Evolutionary conservation across 2,113 vertebrate genomes (phyloP), one percentile per base, ranked within the genome.

Genomic region (Oncorhynchus kisutch): DNA sequence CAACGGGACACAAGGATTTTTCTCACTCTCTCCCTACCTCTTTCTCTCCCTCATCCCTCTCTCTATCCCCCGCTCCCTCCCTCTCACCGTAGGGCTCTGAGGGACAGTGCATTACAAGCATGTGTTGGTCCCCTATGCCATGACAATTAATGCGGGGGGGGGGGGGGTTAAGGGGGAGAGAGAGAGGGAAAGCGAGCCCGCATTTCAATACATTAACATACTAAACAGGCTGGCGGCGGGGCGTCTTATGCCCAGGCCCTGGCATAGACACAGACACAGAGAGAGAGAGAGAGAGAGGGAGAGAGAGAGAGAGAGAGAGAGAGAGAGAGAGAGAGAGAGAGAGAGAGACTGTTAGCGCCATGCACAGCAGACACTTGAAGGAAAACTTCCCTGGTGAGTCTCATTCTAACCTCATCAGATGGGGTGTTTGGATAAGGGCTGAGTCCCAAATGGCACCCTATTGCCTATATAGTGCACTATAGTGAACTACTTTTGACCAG

Each of bases 191-290:
- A 67, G 75, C 22, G 76, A 51, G 78, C 67, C 77, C 71, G 8
- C 78, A 87, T 91, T 87, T 86, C 86, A 87, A 92, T 90, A 82
- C 87, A 92, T 92, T 91, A 91, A 73, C 91, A 92, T 91, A 86
- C 70, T 90, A 88, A 90, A 87, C 80, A 90, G 88, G 77, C 18
- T 84, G 78, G 72, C 13, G 27, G 27, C 16, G 14, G 59, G n/a
- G 8, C 14, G 12, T 11, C 18, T 62, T 6, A 8, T 29, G 16
- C 64, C 64, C 24, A 29, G 64, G 64, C 64, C 64, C 22, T 5
- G 64, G 64, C 25, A 66, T 3, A 11, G 12, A 88, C 76, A 82
- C 14, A 54, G 14, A 54, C 49, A 54, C 49, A 18, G 14, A 12
- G 1, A 51, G 3, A 51, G 3, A 51, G 12, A 51, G 49, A 14